Percentiles rank a stretch among this genome's conserved stretches.
phyloP scores from a whole-genome alignment of 1,140 invertebrate species.

The Propsilocerus akamusi region DNA sequence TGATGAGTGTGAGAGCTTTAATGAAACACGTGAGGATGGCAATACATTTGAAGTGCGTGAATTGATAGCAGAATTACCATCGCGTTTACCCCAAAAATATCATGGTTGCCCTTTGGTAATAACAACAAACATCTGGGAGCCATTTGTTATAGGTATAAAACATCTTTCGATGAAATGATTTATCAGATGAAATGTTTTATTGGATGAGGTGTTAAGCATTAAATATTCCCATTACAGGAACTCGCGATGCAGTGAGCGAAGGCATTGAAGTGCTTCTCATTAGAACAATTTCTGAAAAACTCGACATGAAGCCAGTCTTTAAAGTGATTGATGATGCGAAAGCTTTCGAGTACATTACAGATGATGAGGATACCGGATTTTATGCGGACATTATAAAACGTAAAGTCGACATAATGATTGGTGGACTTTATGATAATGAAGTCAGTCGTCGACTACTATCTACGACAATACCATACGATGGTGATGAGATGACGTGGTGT shows the following conservation, averaged over 20 bases:
- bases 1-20: conserved; percentile 5
- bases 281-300: conserved; percentile 1
- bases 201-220: too few relatives aligned
- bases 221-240: too few relatives aligned
- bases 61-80: background rate
- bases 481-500: conserved; percentile 6
- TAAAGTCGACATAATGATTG: conserved; percentile 3
- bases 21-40: background rate
- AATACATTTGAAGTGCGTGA: background rate
- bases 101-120: conserved; percentile 4
- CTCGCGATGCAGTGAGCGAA: background rate
- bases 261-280: conserved; percentile 4
- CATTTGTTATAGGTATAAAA: conserved; percentile 3
- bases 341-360: background rate
- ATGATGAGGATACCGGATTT: background rate
- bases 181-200: too few relatives aligned
- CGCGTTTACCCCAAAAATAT: background rate
- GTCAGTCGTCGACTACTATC: background rate
- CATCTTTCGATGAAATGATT: too few relatives aligned
- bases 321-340: background rate
- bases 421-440: conserved; percentile 5
- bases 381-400: background rate
- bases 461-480: conserved; percentile 4
- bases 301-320: conserved; percentile 2
- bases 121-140: conserved; percentile 2